Evolutionary conservation across 1,140 invertebrate species (phyloP).

Genomic region (Palaemon carinicauda): DNA sequence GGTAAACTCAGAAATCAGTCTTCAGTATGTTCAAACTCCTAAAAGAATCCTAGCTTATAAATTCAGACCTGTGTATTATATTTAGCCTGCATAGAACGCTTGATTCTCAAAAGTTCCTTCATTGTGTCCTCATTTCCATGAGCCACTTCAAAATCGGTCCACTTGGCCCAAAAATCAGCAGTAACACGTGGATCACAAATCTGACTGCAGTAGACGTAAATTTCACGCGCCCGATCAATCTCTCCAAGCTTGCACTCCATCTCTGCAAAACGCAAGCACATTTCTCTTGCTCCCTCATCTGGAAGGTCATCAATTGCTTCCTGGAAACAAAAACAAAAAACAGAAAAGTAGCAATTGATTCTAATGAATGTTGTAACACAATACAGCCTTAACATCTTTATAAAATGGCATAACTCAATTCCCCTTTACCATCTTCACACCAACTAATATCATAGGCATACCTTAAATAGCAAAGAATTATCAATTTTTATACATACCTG

Average conservation of each 20-base stretch:
- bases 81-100: conserved; percentile 94
- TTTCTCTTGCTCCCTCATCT: conserved; percentile 92
- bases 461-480: background rate
- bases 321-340: conserved; percentile 35
- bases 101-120: conserved; percentile 98
- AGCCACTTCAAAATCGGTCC: conserved; percentile 99
- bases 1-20: no score
- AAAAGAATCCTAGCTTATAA: background rate
- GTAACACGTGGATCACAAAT: conserved; percentile 97
- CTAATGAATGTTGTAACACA: background rate
- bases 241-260: conserved; percentile 98
- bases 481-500: conserved; percentile 67
- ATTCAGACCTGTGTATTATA: conserved; percentile 87
- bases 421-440: no score
- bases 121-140: conserved; percentile 99
- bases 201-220: conserved; percentile 98
- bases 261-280: conserved; percentile 96
- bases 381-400: background rate
- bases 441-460: no score
- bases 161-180: conserved; percentile 94
- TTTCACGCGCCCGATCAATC: conserved; percentile 94
- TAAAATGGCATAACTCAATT: no score
- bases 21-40: background rate
- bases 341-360: background rate
- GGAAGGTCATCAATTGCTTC: conserved; percentile 94